phyloP scores from a whole-genome alignment of 2,888 invertebrate genomes.

The Diarsia rubi region DNA sequence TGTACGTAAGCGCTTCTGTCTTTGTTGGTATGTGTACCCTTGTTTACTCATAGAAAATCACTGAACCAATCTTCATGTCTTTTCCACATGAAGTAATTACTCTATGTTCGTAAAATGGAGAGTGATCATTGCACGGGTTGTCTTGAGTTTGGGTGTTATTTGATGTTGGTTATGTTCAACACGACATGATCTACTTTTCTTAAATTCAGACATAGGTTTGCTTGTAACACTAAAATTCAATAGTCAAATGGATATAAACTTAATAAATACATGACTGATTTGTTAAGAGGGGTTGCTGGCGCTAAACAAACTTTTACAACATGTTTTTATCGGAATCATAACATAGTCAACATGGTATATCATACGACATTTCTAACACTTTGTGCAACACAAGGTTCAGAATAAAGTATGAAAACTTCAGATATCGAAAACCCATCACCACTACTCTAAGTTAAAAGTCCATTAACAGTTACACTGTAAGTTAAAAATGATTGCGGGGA shows the following conservation, averaged over 20 bases:
- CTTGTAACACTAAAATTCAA: background rate
- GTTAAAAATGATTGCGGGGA: conserved; percentile 51
- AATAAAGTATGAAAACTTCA: conserved; percentile 1
- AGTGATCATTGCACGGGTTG: conserved; percentile 31
- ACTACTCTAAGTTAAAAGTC: conserved; percentile 9
- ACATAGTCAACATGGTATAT: background rate
- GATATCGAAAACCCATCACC: conserved; percentile 14
- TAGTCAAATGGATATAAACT: background rate
- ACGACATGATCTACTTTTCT: background rate
- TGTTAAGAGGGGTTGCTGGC: background rate
- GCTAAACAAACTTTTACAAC: background rate
- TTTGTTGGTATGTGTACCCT: conserved; percentile 51
- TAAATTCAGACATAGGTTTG: background rate
- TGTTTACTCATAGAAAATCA: conserved; percentile 61
- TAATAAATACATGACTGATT: background rate
- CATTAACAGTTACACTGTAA: conserved; percentile 44
- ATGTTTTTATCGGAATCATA: background rate
- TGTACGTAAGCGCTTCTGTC: conserved; percentile 49
- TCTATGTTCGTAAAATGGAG: conserved; percentile 28
- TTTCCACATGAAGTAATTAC: conserved; percentile 61
- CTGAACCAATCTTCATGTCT: conserved; percentile 60
- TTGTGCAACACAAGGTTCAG: background rate
- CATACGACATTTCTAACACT: background rate
- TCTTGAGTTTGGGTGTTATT: conserved; percentile 36
- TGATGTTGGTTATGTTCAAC: conserved; percentile 30